Conservation (phyloP, 2,113 vertebrate species). For the Apteryx mantelli region DNA sequence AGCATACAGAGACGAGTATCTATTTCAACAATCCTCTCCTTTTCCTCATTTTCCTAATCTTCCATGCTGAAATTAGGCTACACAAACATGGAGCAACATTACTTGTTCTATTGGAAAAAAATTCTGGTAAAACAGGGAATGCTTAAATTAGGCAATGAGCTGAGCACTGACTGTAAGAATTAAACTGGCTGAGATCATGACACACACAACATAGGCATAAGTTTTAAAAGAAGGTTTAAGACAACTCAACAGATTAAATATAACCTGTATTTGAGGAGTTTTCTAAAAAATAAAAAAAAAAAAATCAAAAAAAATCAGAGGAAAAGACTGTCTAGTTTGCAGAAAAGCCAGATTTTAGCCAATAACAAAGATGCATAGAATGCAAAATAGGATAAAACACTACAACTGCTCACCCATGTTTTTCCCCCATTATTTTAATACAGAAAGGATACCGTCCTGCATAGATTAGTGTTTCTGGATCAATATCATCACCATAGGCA, state of each 20-base stretch:
- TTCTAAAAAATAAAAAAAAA: background rate
- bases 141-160: background rate
- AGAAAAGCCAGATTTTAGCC: background rate
- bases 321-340: background rate
- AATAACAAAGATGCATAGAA: background rate
- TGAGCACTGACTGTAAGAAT: background rate
- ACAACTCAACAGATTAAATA: background rate
- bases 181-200: background rate
- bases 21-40: background rate
- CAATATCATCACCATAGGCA: constrained; percentile 84
- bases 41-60: background rate
- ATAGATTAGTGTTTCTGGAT: constrained; percentile 84
- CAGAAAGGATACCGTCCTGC: constrained; percentile 94
- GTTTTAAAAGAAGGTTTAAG: background rate
- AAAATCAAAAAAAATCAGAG: background rate
- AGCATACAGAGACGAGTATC: background rate
- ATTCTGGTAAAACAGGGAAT: background rate
- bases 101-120: background rate
- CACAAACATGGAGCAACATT: background rate
- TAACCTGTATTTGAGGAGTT: background rate
- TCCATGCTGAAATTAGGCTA: background rate
- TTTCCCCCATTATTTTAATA: background rate
- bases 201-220: background rate
- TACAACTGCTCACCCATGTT: background rate
- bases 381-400: background rate